Conservation (phyloP, 2,797 vertebrate genomes). For the Melanotaenia nigrans region DNA sequence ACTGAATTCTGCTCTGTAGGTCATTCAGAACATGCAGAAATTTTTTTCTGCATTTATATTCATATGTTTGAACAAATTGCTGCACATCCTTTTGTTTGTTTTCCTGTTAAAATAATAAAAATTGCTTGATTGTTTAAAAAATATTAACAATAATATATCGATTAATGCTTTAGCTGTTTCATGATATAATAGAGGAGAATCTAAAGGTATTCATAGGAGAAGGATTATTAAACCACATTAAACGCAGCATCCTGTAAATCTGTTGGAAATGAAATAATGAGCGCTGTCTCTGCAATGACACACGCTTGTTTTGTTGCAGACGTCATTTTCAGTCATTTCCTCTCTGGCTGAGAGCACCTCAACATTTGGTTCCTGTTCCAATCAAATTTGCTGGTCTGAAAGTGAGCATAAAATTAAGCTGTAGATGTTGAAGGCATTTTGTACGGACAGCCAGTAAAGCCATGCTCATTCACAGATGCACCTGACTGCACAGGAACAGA, state of each 20-base stretch:
- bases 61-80: neutral
- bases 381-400: slow-evolving; percentile 37
- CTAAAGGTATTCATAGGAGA: neutral
- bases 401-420: neutral
- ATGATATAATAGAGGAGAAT: neutral
- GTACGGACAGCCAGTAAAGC: neutral
- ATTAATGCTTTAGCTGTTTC: neutral
- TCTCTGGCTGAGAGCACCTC: slow-evolving; percentile 42
- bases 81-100: too few relatives aligned
- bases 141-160: too few relatives aligned
- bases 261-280: neutral
- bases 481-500: neutral
- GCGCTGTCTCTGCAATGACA: neutral
- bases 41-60: neutral
- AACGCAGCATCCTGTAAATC: neutral
- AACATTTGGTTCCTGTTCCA: slow-evolving; percentile 44
- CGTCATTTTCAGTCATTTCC: slow-evolving; percentile 40
- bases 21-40: neutral
- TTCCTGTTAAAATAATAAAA: too few relatives aligned
- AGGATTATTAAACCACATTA: neutral
- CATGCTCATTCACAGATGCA: too few relatives aligned
- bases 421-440: slow-evolving; percentile 7
- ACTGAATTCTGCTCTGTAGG: too few relatives aligned
- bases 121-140: neutral
- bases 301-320: neutral